Evolutionary conservation across 2,888 invertebrate genomes (phyloP), one percentile per base, ranked within the genome.

Genomic region (Drosophila flavopinicola): DNA sequence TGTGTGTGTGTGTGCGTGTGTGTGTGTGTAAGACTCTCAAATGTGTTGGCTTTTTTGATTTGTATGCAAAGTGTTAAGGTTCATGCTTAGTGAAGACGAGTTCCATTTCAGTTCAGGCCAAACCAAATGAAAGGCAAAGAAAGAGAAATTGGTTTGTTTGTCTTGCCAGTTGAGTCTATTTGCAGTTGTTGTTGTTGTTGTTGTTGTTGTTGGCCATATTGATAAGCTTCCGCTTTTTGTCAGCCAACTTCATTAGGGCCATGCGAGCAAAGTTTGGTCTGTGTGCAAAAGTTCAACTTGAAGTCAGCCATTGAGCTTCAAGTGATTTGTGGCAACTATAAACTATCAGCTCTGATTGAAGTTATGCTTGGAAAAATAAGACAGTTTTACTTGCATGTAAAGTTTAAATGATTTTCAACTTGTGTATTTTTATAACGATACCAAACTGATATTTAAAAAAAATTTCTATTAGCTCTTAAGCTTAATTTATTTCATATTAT

Each of bases 61-160:
- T 86, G 86, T 85, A 80, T 86, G 84, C 80, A 80, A 85, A 80
- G 80, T 80, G 79, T 77, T 64, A 77, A 65, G 78, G 75, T 64
- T 85, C 84, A 69, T 58, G 70, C 64, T 64, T 44, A 57, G 66
- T 59, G 49, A 56, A 52, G 54, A 51, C 47, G 57, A 85, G 86
- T 85, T 85, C 84, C 67, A 79, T 80, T 86, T 86, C 84, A 70
- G 64, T 33, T 66, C 41, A 49, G 60, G 47, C 49, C 54, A 60
- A 53, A 17, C 53, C 6, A 11, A 60, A 20, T 10, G 7, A 60
- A 38, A 7, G 13, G 20, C 20, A 10, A n/a, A 29, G 15, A 33
- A 32, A 45, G 51, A 74, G 53, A 75, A 65, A 72, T 69, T 61
- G 64, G 49, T 57, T 77, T 78, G 79, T 78, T 78, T 78, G 84